Percentiles rank a stretch among this genome's conserved stretches.
Conservation (phyloP, 2,113 vertebrate species). For the Heteronetta atricapilla region DNA sequence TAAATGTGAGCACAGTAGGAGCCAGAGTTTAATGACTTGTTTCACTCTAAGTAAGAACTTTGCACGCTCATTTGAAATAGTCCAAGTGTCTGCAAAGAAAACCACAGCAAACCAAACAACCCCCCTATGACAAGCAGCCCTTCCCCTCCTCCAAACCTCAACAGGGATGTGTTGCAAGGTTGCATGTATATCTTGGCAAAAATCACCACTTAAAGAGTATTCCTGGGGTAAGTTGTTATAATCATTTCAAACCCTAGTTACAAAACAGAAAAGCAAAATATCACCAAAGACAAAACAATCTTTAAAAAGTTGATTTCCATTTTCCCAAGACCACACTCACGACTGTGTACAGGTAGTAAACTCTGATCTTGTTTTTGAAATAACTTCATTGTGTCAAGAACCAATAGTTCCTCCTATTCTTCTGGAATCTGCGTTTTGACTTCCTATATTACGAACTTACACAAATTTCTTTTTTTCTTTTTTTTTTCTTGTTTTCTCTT, state of each 20-base stretch:
- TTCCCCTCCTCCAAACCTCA: not conserved
- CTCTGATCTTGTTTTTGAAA: not conserved
- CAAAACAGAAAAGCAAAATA: not conserved
- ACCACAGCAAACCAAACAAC: conserved; percentile 1
- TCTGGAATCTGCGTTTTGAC: not conserved
- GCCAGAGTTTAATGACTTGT: conserved; percentile 18
- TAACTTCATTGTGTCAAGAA: not conserved
- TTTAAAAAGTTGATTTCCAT: not conserved
- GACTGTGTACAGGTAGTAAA: not conserved
- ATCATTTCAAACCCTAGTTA: not conserved
- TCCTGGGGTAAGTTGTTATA: not conserved
- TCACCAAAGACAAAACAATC: not conserved
- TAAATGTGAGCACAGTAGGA: conserved; percentile 48
- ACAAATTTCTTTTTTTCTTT: not conserved
- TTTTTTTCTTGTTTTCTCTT: not conserved
- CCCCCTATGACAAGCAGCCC: not conserved
- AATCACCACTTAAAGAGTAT: not conserved
- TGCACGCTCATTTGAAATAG: not conserved
- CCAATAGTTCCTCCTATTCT: not conserved
- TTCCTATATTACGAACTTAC: not conserved
- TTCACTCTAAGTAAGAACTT: conserved; percentile 6
- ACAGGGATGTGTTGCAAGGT: not conserved
- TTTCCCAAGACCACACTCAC: not conserved
- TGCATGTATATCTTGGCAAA: not conserved
- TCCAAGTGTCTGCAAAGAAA: not conserved